These are phyloP conservation scores for Musca domestica DNA, from an alignment of 1,140 invertebrate genomes.

Conservation along the genomic window DNA sequence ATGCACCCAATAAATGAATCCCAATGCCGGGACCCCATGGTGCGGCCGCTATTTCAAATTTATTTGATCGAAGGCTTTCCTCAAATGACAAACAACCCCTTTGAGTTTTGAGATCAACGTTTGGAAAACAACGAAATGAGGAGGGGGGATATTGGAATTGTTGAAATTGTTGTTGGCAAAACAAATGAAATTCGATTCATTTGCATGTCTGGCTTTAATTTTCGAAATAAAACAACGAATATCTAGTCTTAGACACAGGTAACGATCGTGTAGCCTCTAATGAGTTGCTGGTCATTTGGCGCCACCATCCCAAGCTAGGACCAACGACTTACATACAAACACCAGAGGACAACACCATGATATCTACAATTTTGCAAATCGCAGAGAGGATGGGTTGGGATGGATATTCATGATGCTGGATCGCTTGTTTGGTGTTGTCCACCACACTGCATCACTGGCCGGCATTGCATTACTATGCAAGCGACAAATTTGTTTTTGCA, in stretches of 20 bases:
- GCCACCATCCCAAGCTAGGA: background rate
- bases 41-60: too few relatives aligned
- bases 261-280: slow-evolving; percentile 7
- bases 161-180: background rate
- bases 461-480: background rate
- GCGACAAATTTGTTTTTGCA: slow-evolving; percentile 17
- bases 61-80: slow-evolving; percentile 3
- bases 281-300: slow-evolving; percentile 13
- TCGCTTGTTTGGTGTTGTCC: background rate
- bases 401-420: background rate
- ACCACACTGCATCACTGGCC: background rate
- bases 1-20: too few relatives aligned
- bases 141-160: too few relatives aligned
- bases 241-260: background rate
- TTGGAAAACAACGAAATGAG: too few relatives aligned
- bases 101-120: too few relatives aligned
- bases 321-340: too few relatives aligned
- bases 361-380: too few relatives aligned
- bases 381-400: too few relatives aligned
- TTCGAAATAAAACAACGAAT: slow-evolving; percentile 1
- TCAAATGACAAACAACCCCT: background rate
- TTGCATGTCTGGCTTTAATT: slow-evolving; percentile 11
- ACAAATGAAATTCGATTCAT: slow-evolving; percentile 18
- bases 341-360: too few relatives aligned
- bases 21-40: too few relatives aligned